Evolutionary conservation across 2,888 invertebrate species (phyloP).

Genomic region (Steromphala cineraria): DNA sequence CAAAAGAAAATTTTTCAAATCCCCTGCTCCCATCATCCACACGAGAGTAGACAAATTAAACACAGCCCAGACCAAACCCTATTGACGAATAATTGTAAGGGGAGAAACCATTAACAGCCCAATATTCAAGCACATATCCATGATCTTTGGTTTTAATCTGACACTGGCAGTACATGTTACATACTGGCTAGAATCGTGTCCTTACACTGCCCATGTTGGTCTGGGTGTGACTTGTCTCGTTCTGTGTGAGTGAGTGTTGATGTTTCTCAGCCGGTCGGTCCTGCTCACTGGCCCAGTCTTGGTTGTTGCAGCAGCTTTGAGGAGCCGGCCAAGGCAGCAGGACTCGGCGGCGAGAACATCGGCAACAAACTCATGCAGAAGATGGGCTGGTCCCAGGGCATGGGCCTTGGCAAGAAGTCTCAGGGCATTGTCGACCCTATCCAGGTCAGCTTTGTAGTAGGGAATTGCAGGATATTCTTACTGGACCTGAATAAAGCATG

Average conservation of each 20-base stretch:
- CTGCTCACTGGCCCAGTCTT: neutral
- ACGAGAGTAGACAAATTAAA: no score
- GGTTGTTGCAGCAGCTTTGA: conserved; percentile 63
- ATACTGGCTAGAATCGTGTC: no score
- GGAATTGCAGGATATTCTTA: no score
- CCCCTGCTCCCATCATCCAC: no score
- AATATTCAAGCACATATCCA: no score
- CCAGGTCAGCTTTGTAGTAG: conserved; percentile 79
- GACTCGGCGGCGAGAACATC: conserved; percentile 83
- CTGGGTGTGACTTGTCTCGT: neutral
- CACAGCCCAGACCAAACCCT: no score
- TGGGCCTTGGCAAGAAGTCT: conserved; percentile 93
- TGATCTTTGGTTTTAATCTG: no score
- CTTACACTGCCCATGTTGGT: neutral
- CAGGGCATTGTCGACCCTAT: conserved; percentile 92
- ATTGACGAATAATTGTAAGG: no score
- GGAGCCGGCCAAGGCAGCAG: conserved; percentile 80
- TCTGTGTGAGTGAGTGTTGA: neutral
- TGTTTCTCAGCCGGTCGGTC: neutral
- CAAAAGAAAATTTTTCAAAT: no score
- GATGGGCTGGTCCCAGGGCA: conserved; percentile 99
- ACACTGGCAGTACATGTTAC: no score
- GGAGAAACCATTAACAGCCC: no score
- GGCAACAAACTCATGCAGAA: conserved; percentile 96
- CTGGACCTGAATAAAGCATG: no score